Percentiles rank a stretch among this genome's conserved stretches.
Evolutionary conservation across 2,888 invertebrate genomes (phyloP).

Genomic region (Peribatodes rhomboidaria): DNA sequence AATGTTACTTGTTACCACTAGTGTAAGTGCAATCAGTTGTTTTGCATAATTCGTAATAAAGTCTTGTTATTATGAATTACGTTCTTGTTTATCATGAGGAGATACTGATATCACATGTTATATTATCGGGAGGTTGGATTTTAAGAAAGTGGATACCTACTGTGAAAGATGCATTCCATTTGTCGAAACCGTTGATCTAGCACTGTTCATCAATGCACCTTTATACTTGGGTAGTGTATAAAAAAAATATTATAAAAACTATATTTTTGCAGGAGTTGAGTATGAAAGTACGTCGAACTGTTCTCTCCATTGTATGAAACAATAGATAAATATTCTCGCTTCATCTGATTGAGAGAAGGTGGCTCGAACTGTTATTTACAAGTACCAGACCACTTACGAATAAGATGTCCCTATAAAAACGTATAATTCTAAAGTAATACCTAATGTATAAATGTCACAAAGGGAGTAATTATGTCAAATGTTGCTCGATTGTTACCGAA

Average conservation of each 20-base stretch:
- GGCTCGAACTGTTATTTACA: constrained; percentile 61
- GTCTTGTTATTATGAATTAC: constrained; percentile 59
- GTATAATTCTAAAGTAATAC: constrained; percentile 57
- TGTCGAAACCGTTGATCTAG: constrained; percentile 73
- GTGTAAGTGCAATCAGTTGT: constrained; percentile 80
- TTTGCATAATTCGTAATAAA: constrained; percentile 61
- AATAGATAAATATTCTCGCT: constrained; percentile 23
- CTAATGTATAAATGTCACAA: constrained; percentile 76
- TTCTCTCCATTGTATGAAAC: constrained; percentile 47
- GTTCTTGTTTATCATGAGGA: constrained; percentile 61
- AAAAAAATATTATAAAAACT: constrained; percentile 59
- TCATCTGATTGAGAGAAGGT: constrained; percentile 31
- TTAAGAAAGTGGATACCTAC: constrained; percentile 63
- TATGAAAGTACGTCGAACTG: constrained; percentile 60
- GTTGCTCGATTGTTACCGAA: constrained; percentile 83
- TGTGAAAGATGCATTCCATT: constrained; percentile 84
- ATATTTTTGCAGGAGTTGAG: constrained; percentile 75
- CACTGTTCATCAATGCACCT: constrained; percentile 82
- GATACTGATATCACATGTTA: constrained; percentile 67
- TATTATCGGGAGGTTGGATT: constrained; percentile 64
- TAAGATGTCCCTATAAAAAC: constrained; percentile 65
- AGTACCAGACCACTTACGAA: constrained; percentile 68
- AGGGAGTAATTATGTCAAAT: constrained; percentile 78
- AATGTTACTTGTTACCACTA: constrained; percentile 85
- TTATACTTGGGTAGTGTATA: constrained; percentile 68